These are phyloP conservation scores for Mormyrus iriodes DNA, from an alignment of 2,113 vertebrate species.

Conservation along the genomic window DNA sequence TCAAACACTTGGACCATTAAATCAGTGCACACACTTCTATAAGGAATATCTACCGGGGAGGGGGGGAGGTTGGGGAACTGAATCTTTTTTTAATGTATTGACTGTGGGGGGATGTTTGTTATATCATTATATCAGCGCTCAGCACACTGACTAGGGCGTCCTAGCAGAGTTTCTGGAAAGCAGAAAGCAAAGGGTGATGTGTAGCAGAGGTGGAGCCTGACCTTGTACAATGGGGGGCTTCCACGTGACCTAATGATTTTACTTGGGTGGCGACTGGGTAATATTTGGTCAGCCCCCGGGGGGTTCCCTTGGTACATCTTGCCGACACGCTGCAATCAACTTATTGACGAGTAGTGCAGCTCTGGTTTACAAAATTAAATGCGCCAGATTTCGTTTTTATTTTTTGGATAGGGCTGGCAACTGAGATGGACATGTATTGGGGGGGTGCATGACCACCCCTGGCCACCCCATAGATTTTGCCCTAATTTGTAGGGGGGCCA, in stretches of 20 bases:
- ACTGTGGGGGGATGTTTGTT: neutral
- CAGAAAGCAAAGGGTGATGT: neutral
- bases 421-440: neutral
- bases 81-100: neutral
- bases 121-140: neutral
- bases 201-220: neutral
- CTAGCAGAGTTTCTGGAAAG: neutral
- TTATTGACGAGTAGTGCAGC: too few species aligned
- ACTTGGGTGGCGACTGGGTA: neutral
- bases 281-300: neutral
- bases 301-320: neutral
- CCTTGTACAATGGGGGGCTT: neutral
- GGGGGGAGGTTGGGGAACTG: neutral
- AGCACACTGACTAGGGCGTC: neutral
- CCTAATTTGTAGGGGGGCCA: neutral
- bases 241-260: neutral
- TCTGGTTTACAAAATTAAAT: neutral
- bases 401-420: neutral
- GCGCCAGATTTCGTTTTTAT: neutral
- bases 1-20: neutral
- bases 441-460: too few species aligned
- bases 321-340: too few species aligned
- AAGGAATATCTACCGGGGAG: neutral
- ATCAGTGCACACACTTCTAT: neutral
- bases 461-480: neutral